Evolutionary conservation across 30 jellyfish, hydroid and myxozoan genomes (phyloP), one percentile per base, ranked within the genome.

Genomic region (Catostylus mosaicus): DNA sequence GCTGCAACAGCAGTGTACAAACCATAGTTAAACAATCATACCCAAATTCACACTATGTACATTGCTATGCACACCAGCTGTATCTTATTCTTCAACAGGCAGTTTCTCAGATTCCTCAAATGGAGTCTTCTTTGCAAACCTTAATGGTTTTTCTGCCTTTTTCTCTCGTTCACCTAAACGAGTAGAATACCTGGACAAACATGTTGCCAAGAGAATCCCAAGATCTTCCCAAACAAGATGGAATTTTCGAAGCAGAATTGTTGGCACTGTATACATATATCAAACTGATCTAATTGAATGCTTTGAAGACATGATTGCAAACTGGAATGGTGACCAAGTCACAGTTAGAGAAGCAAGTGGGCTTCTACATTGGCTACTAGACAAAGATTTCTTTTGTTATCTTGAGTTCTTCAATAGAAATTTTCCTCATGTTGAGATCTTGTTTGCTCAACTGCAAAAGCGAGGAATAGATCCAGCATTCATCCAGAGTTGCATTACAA

Each of bases 1-100:
- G 93, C 12, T 10, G 66, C 3, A 32, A 43, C 4, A 45, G 87
- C 32, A 85, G 93, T 50, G 92, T 83, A 0, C 72, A 60, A 43
- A 30, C 46, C 34, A 71, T 51, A 0, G 79, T 67, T 27, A 26
- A 61, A 36, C 51, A 70, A 22, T 3, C 72, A 11, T 82, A 46
- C 32, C 92, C 85, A 9, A 47, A 82, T 59, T 78, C 79, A 16
- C 78, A 62, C 35, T 70, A 22, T 82, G 92, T 82, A 10, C 78
- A 82, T 29, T 82, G 92, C 48, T 82, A 82, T 70, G 92, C 92
- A 23, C 87, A 82, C 34, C 86, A 82, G 57, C 83, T 43, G 22
- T 64, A 82, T 56, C 79, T 52, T 26, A 71, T 82, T 16, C 0
- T 82, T 47, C 85, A 82, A 31, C 69, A 69, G 54, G 86, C 71